Conservation (phyloP, 2,113 vertebrate genomes). For the Ascaphus truei region DNA sequence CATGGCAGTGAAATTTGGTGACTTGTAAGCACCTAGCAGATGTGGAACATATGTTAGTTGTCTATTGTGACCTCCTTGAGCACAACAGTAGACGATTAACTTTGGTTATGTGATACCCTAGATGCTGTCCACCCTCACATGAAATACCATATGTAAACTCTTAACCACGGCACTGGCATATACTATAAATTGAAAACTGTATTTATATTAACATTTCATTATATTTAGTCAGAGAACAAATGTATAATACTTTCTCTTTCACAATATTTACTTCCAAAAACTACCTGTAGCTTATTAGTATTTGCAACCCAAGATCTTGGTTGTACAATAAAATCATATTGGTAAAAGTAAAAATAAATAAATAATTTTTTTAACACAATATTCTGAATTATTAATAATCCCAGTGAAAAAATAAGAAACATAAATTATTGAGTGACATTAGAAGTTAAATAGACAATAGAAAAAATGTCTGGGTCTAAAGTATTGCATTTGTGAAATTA, state of each 20-base stretch:
- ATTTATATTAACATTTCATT: background rate
- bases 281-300: background rate
- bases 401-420: background rate
- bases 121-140: background rate
- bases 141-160: background rate
- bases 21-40: conserved; percentile 34
- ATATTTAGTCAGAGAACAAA: background rate
- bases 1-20: conserved; percentile 4
- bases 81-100: conserved; percentile 20
- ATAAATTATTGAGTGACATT: background rate
- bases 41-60: conserved; percentile 29
- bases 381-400: no score
- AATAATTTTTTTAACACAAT: no score
- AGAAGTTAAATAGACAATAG: background rate
- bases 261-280: background rate
- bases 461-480: background rate
- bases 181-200: background rate
- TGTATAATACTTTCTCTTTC: background rate
- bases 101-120: conserved; percentile 6
- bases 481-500: no score
- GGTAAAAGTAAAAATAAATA: no score
- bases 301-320: background rate
- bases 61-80: conserved; percentile 20
- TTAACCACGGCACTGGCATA: background rate
- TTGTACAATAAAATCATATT: no score